phyloP scores from a whole-genome alignment of 1,140 invertebrate species.

The Hydropsyche tenuis region DNA sequence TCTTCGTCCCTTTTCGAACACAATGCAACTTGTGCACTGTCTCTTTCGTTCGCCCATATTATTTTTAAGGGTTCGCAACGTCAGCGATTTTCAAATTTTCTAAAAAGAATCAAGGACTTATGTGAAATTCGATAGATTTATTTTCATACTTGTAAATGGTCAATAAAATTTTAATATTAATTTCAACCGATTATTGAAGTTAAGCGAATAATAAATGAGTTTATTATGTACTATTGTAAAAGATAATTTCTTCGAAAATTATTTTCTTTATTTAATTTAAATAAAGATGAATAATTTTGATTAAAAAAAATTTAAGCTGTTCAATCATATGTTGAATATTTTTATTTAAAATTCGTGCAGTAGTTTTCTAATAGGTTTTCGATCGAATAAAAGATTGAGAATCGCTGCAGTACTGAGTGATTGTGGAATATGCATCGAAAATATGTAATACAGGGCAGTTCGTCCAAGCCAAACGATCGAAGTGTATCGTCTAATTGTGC shows the following conservation, averaged over 20 bases:
- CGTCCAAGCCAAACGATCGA: slow-evolving; percentile 27
- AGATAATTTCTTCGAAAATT: too few species aligned
- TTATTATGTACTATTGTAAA: too few species aligned
- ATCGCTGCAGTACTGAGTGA: slow-evolving; percentile 26
- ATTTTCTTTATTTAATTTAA: too few species aligned
- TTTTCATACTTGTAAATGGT: too few species aligned
- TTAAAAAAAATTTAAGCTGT: too few species aligned
- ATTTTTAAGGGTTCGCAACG: slow-evolving; percentile 49
- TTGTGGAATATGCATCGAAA: slow-evolving; percentile 47
- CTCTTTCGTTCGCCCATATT: slow-evolving; percentile 46
- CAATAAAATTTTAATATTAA: too few species aligned
- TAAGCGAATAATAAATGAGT: too few species aligned
- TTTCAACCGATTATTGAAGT: too few species aligned
- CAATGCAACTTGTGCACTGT: slow-evolving; percentile 29
- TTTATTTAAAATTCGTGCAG: background rate
- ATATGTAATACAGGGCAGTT: slow-evolving; percentile 40
- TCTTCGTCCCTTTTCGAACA: slow-evolving; percentile 41
- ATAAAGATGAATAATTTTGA: too few species aligned
- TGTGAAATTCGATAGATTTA: too few species aligned
- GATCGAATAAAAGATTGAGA: slow-evolving; percentile 7
- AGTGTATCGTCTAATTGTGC: slow-evolving; percentile 26
- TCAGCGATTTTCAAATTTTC: slow-evolving; percentile 6
- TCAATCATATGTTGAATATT: too few species aligned
- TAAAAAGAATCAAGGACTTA: background rate
- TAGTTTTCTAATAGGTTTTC: background rate